A percentile compares a stretch with the other conserved stretches of the same genome.
Conservation (phyloP, 2,113 vertebrate genomes). For the Carassius carassius region DNA sequence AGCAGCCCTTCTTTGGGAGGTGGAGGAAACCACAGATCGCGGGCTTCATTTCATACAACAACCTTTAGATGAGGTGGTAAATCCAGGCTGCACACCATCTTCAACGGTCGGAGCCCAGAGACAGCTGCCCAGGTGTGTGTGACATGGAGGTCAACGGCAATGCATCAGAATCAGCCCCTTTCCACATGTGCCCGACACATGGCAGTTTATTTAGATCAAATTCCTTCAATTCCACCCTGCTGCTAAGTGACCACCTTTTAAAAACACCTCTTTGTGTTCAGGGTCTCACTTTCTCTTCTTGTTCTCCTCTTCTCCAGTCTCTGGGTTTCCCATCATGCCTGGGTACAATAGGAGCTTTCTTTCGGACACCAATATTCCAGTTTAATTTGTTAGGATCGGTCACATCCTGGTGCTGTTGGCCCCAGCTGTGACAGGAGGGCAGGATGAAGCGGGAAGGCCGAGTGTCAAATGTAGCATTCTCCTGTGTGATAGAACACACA, state of each 20-base stretch:
- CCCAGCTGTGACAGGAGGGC: slow-evolving; percentile 38
- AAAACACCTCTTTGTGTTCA: slow-evolving; percentile 55
- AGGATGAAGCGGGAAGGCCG: slow-evolving; percentile 35
- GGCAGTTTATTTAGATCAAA: slow-evolving; percentile 41
- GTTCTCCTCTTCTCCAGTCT: slow-evolving; percentile 40
- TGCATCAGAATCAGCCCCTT: slow-evolving; percentile 34
- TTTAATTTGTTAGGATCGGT: slow-evolving; percentile 50
- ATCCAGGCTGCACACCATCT: not conserved
- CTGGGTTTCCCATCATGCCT: slow-evolving; percentile 23
- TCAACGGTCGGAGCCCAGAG: not conserved
- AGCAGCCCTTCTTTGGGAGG: slow-evolving; percentile 15
- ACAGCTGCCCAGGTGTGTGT: slow-evolving; percentile 9
- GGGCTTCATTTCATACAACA: not conserved
- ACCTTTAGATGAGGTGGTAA: slow-evolving; percentile 9
- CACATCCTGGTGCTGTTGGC: slow-evolving; percentile 52
- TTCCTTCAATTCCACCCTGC: slow-evolving; percentile 5
- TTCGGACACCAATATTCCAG: slow-evolving; percentile 40
- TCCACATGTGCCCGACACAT: slow-evolving; percentile 41
- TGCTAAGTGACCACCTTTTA: slow-evolving; percentile 42
- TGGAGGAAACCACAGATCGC: slow-evolving; percentile 15
- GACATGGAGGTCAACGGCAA: slow-evolving; percentile 53
- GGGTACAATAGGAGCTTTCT: slow-evolving; percentile 35
- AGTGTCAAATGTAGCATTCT: slow-evolving; percentile 69
- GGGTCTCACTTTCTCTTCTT: slow-evolving; percentile 22
- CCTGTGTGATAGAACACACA: slow-evolving; percentile 38